Percentiles rank a stretch among this genome's conserved stretches.
phyloP scores from a whole-genome alignment of 1,140 invertebrate species.

The Neuroterus valhalla region DNA sequence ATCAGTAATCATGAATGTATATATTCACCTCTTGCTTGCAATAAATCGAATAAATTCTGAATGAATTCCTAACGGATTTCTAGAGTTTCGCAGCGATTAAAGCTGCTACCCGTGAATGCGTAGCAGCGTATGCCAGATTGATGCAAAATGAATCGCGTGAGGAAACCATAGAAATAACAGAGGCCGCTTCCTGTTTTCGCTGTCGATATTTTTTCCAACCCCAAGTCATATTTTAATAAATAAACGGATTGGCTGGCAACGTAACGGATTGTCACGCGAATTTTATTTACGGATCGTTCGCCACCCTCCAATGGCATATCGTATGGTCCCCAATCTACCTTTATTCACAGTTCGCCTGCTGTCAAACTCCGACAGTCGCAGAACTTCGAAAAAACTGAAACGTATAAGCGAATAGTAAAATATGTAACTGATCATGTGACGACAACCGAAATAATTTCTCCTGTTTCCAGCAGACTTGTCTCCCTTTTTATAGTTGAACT shows the following conservation, averaged over 20 bases:
- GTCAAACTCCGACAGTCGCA: conserved; percentile 24
- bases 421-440: conserved; percentile 27
- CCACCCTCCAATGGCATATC: conserved; percentile 29
- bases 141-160: conserved; percentile 21
- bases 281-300: conserved; percentile 38
- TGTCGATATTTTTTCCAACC: conserved; percentile 41
- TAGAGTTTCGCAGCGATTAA: conserved; percentile 4
- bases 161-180: conserved; percentile 35
- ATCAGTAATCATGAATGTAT: neutral
- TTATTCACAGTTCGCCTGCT: neutral
- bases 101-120: neutral
- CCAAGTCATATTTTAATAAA: conserved; percentile 25
- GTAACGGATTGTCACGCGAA: conserved; percentile 36
- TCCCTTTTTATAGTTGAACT: too few relatives aligned
- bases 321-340: neutral
- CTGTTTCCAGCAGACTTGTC: conserved; percentile 7
- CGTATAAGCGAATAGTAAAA: conserved; percentile 34
- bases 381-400: conserved; percentile 10
- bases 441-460: conserved; percentile 14
- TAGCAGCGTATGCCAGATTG: neutral
- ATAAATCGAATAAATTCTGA: neutral
- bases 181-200: conserved; percentile 31
- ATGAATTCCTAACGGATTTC: neutral
- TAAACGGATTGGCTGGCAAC: conserved; percentile 27
- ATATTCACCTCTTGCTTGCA: neutral